These are phyloP conservation scores for Mechanitis messenoides DNA, from an alignment of 2,888 invertebrate genomes.

Conservation along the genomic window DNA sequence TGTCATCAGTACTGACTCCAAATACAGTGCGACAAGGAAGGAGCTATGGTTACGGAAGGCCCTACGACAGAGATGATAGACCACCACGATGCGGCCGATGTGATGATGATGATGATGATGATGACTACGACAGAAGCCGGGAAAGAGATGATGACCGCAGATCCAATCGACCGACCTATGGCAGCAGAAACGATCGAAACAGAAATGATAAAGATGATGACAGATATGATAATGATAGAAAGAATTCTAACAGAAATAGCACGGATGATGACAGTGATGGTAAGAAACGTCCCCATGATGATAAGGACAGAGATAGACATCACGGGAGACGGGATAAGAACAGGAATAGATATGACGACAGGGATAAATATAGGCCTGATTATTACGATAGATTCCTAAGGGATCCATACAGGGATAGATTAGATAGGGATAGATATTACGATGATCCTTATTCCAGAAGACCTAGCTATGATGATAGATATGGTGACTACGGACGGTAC, in stretches of 20 bases:
- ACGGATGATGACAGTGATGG: constrained; percentile 43
- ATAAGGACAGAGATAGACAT: constrained; percentile 49
- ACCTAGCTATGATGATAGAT: constrained; percentile 52
- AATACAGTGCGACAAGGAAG: constrained; percentile 46
- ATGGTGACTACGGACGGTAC: constrained; percentile 46
- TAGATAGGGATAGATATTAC: constrained; percentile 43
- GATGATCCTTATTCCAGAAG: constrained; percentile 52
- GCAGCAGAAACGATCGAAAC: constrained; percentile 55
- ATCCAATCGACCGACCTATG: constrained; percentile 53
- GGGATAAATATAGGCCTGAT: constrained; percentile 64
- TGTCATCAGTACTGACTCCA: constrained; percentile 46
- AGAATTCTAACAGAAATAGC: constrained; percentile 42
- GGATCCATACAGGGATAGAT: constrained; percentile 58
- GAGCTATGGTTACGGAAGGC: constrained; percentile 60
- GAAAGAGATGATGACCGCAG: constrained; percentile 40
- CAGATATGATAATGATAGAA: constrained; percentile 31
- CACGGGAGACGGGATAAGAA: constrained; percentile 46
- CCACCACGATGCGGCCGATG: constrained; percentile 55
- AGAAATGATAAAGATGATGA: constrained; percentile 38
- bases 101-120: constrained; percentile 42
- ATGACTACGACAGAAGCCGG: constrained; percentile 46
- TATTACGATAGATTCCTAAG: constrained; percentile 64
- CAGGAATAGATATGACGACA: constrained; percentile 53
- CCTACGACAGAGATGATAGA: constrained; percentile 55
- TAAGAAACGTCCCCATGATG: constrained; percentile 43